These are phyloP conservation scores for Acleris emargana DNA, from an alignment of 2,888 invertebrate species.

Conservation along the genomic window DNA sequence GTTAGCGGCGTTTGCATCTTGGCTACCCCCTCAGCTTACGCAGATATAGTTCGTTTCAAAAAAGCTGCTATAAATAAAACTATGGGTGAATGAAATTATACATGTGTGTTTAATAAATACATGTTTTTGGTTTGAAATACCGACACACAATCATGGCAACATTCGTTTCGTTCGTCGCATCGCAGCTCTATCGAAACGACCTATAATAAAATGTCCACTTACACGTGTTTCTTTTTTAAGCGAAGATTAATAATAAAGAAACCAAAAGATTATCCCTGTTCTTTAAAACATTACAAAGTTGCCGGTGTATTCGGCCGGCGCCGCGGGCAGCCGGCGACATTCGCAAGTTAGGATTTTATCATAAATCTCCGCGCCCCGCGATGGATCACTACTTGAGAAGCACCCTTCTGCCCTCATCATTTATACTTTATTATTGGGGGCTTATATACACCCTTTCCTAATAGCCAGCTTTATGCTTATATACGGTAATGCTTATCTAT, in stretches of 20 bases:
- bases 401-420: conserved; percentile 55
- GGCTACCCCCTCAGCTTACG: too few relatives aligned
- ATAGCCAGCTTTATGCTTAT: conserved; percentile 16
- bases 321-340: conserved; percentile 52
- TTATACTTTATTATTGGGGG: conserved; percentile 68
- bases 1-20: too few relatives aligned
- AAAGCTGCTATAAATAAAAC: too few relatives aligned
- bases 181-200: too few relatives aligned
- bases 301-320: conserved; percentile 8
- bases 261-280: conserved; percentile 2
- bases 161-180: too few relatives aligned
- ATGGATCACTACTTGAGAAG: conserved; percentile 55
- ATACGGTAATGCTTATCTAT: conserved; percentile 6
- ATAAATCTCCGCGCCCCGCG: conserved; percentile 65
- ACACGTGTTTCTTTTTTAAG: too few relatives aligned
- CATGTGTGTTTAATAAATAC: too few relatives aligned
- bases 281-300: conserved; percentile 21
- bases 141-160: too few relatives aligned
- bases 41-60: too few relatives aligned
- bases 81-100: too few relatives aligned
- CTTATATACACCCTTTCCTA: conserved; percentile 55
- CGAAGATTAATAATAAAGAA: not conserved
- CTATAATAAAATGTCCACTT: too few relatives aligned
- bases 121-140: too few relatives aligned
- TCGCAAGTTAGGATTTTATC: conserved; percentile 65